These are phyloP conservation scores for Parapsyche elsis DNA, from an alignment of 1,140 invertebrate species.

Conservation along the genomic window DNA sequence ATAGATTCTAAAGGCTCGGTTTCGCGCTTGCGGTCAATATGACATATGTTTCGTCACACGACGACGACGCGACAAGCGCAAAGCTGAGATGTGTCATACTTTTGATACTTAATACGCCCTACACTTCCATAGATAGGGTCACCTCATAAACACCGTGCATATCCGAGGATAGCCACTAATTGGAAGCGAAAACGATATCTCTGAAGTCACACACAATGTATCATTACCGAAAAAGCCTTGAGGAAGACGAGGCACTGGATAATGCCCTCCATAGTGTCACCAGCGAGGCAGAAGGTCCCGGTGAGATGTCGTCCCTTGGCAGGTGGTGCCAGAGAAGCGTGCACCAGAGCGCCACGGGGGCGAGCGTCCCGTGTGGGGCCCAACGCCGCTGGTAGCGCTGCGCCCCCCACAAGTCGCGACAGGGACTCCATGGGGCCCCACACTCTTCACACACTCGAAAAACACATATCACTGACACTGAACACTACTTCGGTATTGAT, in stretches of 20 bases:
- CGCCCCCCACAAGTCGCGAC: conserved; percentile 73
- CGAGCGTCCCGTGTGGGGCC: conserved; percentile 68
- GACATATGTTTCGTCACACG: too few relatives aligned
- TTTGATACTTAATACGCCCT: too few relatives aligned
- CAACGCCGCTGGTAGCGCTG: conserved; percentile 71
- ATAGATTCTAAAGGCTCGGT: too few relatives aligned
- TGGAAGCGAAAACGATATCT: too few relatives aligned
- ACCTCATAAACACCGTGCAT: too few relatives aligned
- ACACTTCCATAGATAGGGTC: too few relatives aligned
- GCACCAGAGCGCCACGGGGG: conserved; percentile 78
- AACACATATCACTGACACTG: background rate
- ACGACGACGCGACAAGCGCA: too few relatives aligned
- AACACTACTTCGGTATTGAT: background rate
- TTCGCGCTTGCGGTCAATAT: too few relatives aligned
- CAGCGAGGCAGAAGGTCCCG: conserved; percentile 87
- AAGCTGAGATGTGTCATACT: too few relatives aligned
- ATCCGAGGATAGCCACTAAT: too few relatives aligned
- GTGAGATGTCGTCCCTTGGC: conserved; percentile 82
- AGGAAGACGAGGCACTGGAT: conserved; percentile 92
- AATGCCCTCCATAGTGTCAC: conserved; percentile 91
- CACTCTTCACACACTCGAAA: background rate
- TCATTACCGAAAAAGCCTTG: conserved; percentile 91
- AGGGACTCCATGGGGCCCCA: conserved; percentile 75
- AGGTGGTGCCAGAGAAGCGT: conserved; percentile 79
- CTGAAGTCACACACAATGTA: too few relatives aligned